Evolutionary conservation across 2,888 invertebrate genomes (phyloP).

Genomic region (Tenthredo amoena): DNA sequence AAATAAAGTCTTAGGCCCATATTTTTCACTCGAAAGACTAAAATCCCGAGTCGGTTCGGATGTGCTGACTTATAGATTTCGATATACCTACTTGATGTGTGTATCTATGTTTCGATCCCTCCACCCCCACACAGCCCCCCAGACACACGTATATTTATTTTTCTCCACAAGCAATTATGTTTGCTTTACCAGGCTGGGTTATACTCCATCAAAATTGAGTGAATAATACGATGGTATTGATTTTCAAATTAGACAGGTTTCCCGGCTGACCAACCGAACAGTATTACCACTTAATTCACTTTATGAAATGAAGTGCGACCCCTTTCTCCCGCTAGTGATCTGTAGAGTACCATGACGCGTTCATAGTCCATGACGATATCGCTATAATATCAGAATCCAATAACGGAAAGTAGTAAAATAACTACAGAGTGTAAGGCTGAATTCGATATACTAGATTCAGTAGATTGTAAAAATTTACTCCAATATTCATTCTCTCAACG

Average conservation of each 20-base stretch:
- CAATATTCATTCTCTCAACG: neutral
- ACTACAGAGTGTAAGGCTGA: neutral
- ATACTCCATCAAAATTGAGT: conserved; percentile 22
- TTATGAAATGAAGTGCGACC: conserved; percentile 21
- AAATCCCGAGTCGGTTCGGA: neutral
- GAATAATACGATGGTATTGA: conserved; percentile 29
- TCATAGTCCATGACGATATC: neutral
- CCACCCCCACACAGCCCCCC: neutral
- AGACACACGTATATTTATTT: neutral
- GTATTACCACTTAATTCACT: conserved; percentile 35
- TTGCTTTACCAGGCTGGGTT: neutral
- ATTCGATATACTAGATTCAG: neutral
- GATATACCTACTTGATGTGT: neutral
- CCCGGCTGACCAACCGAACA: conserved; percentile 12
- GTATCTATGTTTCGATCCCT: neutral
- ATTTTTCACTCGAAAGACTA: neutral
- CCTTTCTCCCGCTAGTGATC: conserved; percentile 12
- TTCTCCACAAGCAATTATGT: neutral
- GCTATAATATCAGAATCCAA: conserved; percentile 22
- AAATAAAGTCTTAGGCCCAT: neutral
- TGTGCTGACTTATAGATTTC: neutral
- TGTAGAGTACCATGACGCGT: conserved; percentile 7
- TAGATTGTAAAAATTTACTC: neutral
- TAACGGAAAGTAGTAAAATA: conserved; percentile 25
- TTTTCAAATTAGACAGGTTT: conserved; percentile 11